Conservation (phyloP, 1,140 invertebrate genomes). For the Aphelinus certus region DNA sequence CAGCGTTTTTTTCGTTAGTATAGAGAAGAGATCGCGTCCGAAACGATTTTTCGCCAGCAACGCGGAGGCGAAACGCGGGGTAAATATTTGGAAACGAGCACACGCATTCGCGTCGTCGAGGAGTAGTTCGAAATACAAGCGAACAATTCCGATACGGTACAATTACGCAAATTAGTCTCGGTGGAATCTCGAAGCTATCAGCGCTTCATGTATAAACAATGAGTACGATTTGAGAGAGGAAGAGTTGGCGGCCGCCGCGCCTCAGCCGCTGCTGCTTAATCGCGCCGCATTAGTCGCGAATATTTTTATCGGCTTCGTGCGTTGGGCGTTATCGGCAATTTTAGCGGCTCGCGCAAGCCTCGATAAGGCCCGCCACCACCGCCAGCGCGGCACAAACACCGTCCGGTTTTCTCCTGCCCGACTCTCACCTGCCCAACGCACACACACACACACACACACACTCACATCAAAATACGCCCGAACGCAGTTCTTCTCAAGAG, state of each 20-base stretch:
- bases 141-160: no score
- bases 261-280: no score
- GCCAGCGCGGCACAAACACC: conserved; percentile 9
- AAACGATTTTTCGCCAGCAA: no score
- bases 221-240: neutral
- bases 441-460: neutral
- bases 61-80: no score
- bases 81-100: no score
- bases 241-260: no score
- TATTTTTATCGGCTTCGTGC: conserved; percentile 29
- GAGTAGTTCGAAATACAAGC: no score
- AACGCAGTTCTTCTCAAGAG: neutral
- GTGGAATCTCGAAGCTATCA: neutral
- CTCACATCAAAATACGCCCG: conserved; percentile 12
- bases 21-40: no score
- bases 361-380: conserved; percentile 10
- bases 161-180: no score
- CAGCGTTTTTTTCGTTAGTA: no score
- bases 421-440: neutral
- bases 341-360: neutral
- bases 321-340: conserved; percentile 23
- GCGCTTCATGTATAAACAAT: conserved; percentile 6
- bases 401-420: conserved; percentile 15
- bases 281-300: conserved; percentile 1
- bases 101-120: no score